These are phyloP conservation scores for Speoplatyrhinus poulsoni DNA, from an alignment of 2,113 vertebrate genomes.

Conservation along the genomic window DNA sequence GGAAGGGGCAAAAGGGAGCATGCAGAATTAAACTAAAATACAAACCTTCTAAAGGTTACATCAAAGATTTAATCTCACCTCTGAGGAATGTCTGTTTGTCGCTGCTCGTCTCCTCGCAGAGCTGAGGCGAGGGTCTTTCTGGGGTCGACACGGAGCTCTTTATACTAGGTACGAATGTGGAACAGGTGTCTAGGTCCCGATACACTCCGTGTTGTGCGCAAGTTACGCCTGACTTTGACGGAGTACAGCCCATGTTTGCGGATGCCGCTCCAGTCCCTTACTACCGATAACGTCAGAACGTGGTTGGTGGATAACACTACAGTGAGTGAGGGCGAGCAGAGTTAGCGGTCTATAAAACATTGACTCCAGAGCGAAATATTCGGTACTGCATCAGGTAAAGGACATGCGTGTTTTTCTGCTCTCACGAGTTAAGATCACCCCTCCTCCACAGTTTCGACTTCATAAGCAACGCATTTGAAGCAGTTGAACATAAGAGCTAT, in stretches of 20 bases:
- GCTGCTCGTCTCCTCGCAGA: constrained; percentile 48
- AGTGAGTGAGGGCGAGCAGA: constrained; percentile 6
- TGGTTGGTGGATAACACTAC: not conserved
- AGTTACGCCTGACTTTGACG: constrained; percentile 66
- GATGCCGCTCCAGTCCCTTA: not conserved
- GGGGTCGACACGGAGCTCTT: constrained; percentile 70
- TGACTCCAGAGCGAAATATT: not conserved
- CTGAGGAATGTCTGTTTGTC: constrained; percentile 62
- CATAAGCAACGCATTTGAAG: no score
- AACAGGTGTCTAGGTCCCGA: constrained; percentile 76
- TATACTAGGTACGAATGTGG: constrained; percentile 69
- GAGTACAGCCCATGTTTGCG: constrained; percentile 76
- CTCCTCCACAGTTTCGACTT: constrained; percentile 16
- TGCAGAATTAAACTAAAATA: not conserved
- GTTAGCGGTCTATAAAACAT: no score
- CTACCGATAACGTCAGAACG: not conserved
- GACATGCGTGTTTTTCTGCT: not conserved
- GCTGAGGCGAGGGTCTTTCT: constrained; percentile 55
- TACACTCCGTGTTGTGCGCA: constrained; percentile 66
- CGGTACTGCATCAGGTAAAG: not conserved
- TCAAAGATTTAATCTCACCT: constrained; percentile 52
- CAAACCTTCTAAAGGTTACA: no score
- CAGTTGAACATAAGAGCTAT: no score
- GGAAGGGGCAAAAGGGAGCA: not conserved
- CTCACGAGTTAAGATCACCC: constrained; percentile 8